A percentile compares a stretch with the other conserved stretches of the same genome.
Conservation (phyloP, 2,888 invertebrate genomes). For the Axea sp. region DNA sequence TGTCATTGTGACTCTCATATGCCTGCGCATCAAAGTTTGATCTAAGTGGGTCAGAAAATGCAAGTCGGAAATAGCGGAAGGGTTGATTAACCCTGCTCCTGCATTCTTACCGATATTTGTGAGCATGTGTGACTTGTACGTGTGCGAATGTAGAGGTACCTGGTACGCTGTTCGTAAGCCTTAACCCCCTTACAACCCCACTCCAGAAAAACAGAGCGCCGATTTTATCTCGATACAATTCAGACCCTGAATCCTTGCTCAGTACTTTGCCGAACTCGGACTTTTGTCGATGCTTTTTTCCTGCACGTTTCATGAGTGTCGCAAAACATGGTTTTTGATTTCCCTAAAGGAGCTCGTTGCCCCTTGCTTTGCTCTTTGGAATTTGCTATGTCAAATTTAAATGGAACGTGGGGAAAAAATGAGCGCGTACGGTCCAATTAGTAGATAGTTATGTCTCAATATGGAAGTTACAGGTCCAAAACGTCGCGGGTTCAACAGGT, state of each 20-base stretch:
- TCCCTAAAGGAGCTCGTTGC: too few relatives aligned
- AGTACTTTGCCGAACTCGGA: slow-evolving; percentile 69
- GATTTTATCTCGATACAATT: slow-evolving; percentile 54
- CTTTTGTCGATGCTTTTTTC: slow-evolving; percentile 23
- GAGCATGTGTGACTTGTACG: slow-evolving; percentile 58
- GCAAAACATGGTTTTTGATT: too few relatives aligned
- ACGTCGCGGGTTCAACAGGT: slow-evolving; percentile 52
- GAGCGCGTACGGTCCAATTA: too few relatives aligned
- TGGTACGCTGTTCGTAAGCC: slow-evolving; percentile 73
- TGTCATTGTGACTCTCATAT: slow-evolving; percentile 40
- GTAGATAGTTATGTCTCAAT: slow-evolving; percentile 19
- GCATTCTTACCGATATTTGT: slow-evolving; percentile 68
- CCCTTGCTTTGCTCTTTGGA: too few relatives aligned
- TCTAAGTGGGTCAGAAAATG: slow-evolving; percentile 71
- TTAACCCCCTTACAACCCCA: slow-evolving; percentile 58
- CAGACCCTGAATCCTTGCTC: slow-evolving; percentile 64
- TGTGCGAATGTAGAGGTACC: slow-evolving; percentile 69
- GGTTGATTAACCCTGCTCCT: slow-evolving; percentile 70
- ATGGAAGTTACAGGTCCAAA: slow-evolving; percentile 38
- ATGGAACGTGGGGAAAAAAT: too few relatives aligned
- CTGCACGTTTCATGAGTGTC: too few relatives aligned
- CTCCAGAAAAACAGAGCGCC: slow-evolving; percentile 39
- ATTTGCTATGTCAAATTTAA: too few relatives aligned
- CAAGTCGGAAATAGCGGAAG: slow-evolving; percentile 62
- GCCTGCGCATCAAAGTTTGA: slow-evolving; percentile 44